phyloP scores from a whole-genome alignment of 2,797 vertebrate species.

The Poecile montanus region DNA sequence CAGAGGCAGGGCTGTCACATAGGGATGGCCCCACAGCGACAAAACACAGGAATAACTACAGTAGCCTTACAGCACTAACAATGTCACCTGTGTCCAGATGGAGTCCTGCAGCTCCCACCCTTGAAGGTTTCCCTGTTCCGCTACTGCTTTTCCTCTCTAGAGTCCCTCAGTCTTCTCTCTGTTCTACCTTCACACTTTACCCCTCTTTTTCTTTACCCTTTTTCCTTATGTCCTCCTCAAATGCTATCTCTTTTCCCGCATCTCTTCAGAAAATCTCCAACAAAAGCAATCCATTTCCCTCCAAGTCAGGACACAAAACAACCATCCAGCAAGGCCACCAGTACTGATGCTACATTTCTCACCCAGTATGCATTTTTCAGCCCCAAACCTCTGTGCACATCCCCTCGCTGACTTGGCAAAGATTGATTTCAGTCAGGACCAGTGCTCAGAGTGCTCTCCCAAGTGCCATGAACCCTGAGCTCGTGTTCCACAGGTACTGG shows the following conservation, averaged over 20 bases:
- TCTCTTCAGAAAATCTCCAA: neutral
- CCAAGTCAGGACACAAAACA: neutral
- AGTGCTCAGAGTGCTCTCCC: neutral
- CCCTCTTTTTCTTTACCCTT: neutral
- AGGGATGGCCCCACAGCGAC: neutral
- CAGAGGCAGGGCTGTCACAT: neutral
- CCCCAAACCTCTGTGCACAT: neutral
- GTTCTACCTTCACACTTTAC: neutral
- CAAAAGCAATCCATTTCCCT: neutral
- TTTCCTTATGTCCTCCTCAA: neutral
- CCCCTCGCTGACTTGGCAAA: accelerated
- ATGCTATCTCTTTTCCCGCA: neutral
- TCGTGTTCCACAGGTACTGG: neutral
- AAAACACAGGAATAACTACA: neutral
- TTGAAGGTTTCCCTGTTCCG: neutral
- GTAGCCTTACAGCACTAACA: neutral
- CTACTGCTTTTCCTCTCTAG: neutral
- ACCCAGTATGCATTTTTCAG: neutral
- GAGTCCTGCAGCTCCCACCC: neutral
- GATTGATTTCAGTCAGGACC: neutral
- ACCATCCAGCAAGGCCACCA: neutral
- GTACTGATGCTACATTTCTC: neutral
- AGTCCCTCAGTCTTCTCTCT: neutral
- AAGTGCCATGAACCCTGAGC: neutral
- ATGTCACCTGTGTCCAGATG: constrained; percentile 15